Percentiles rank a stretch among this genome's conserved stretches.
Evolutionary conservation across 2,113 vertebrate genomes (phyloP).

Genomic region (Stomatorhinus ivindoensis): DNA sequence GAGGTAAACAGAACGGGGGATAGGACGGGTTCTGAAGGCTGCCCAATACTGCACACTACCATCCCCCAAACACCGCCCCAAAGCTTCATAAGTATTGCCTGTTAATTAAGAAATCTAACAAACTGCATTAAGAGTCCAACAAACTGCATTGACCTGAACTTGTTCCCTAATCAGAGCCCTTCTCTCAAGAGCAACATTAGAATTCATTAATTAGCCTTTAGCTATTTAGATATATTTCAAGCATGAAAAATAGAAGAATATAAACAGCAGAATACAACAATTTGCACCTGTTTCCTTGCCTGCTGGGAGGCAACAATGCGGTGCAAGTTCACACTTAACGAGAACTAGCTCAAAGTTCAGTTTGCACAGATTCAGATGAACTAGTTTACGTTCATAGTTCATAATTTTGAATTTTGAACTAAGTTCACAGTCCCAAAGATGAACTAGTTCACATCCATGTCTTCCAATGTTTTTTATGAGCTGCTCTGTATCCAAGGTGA

Average conservation of each 20-base stretch:
- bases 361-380: neutral
- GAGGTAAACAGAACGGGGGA: neutral
- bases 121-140: neutral
- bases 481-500: neutral
- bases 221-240: neutral
- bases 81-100: neutral
- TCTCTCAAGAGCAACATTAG: neutral
- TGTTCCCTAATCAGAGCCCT: neutral
- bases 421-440: neutral
- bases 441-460: neutral
- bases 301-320: neutral
- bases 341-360: neutral
- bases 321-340: neutral
- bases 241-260: neutral
- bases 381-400: neutral
- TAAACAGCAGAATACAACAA: neutral
- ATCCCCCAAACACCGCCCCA: neutral
- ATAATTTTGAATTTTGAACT: neutral
- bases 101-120: neutral
- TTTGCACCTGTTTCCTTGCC: neutral
- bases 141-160: neutral
- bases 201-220: neutral
- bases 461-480: neutral
- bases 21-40: neutral
- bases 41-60: neutral